These are phyloP conservation scores for Phalacrocorax brasilianus DNA, from an alignment of 2,113 vertebrate genomes.

Conservation along the genomic window DNA sequence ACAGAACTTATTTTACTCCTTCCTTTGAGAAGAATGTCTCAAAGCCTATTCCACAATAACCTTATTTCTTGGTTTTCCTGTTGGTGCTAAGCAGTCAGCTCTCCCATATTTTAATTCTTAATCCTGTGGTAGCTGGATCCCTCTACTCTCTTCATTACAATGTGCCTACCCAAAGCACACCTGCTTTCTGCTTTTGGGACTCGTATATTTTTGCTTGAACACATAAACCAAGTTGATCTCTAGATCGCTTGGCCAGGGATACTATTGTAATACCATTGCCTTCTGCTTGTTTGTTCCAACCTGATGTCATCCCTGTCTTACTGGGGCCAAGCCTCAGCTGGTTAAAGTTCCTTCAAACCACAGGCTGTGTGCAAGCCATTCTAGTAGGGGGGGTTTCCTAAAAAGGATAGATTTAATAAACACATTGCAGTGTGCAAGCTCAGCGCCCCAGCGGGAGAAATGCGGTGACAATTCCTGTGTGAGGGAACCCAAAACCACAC, in stretches of 20 bases:
- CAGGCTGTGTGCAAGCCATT: neutral
- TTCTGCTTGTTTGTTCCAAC: neutral
- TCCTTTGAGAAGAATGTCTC: neutral
- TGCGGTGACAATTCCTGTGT: neutral
- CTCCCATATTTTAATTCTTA: neutral
- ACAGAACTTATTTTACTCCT: neutral
- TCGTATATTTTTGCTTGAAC: neutral
- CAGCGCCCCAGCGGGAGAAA: neutral
- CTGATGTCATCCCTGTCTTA: neutral
- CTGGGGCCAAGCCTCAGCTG: neutral
- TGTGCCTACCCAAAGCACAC: neutral
- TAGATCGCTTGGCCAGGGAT: neutral
- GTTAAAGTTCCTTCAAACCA: conserved; percentile 5
- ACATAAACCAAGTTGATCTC: neutral
- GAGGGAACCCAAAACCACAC: neutral
- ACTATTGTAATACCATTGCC: neutral
- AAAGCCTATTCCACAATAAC: neutral
- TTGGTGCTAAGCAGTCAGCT: neutral
- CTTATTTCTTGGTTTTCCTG: neutral
- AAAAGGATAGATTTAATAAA: conserved; percentile 6
- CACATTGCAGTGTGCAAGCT: neutral
- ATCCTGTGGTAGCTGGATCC: neutral
- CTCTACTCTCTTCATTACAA: neutral
- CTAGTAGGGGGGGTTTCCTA: neutral
- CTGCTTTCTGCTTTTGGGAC: neutral